Evolutionary conservation across 2,888 invertebrate genomes (phyloP).

Genomic region (Ectemnius cavifrons): DNA sequence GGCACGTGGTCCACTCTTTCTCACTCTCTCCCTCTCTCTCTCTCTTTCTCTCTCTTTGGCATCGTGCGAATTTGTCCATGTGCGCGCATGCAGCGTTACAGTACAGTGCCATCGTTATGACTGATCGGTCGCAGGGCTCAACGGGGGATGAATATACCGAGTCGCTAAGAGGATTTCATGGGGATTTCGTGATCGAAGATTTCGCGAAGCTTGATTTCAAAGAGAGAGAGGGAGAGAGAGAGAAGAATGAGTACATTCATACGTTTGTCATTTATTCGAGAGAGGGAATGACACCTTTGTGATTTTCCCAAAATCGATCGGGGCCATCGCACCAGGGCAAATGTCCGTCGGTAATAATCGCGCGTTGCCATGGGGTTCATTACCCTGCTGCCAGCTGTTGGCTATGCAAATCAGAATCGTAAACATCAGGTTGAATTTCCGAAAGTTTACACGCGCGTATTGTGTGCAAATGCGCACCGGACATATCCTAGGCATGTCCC

Average conservation of each 20-base stretch:
- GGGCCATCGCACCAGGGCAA: conserved; percentile 22
- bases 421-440: conserved; percentile 47
- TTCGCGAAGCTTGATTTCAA: conserved; percentile 10
- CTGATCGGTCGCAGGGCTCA: conserved; percentile 1
- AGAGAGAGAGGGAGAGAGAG: too few species aligned
- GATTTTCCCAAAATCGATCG: conserved; percentile 42
- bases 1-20: not conserved
- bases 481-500: too few species aligned
- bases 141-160: conserved; percentile 1
- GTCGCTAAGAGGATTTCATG: not conserved
- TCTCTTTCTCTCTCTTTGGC: too few species aligned
- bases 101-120: not conserved
- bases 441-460: conserved; percentile 19
- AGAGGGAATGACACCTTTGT: conserved; percentile 21
- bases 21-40: too few species aligned
- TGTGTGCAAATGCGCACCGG: not conserved
- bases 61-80: not conserved
- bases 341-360: conserved; percentile 37
- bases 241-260: not conserved
- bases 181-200: conserved; percentile 12
- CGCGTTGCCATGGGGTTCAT: conserved; percentile 45
- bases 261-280: not conserved
- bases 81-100: not conserved
- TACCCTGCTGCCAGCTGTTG: conserved; percentile 63
- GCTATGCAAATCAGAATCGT: conserved; percentile 47